Base-by-base conservation (phyloP, 37 sponge, comb jelly and placozoan genomes). In the Ephydatia muelleri region DNA sequence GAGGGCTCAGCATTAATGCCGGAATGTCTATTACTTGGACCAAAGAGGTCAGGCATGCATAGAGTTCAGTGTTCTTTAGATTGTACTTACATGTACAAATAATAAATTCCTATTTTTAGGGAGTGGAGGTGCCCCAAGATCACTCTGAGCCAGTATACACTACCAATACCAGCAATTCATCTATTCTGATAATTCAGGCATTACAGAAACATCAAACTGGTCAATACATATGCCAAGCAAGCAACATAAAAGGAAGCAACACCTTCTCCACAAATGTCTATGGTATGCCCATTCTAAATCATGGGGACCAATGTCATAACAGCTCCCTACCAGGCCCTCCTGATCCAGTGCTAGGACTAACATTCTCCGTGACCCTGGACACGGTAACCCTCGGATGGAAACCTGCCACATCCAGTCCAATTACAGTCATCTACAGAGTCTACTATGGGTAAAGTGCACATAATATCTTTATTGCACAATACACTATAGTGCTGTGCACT, bases 151-250 rank as follows among this genome's bases (percentile, higher is more conserved):
- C 57, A 19, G 57, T 57, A 1, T 57, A 57, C 19, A 14, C 19
- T 19, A 11, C 16, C 14, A 57, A 57, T 21, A 57, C 57, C 19
- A 16, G 19, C 12, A 16, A 57, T 57, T 57, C 57, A 11, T 4
- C 57, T 16, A 57, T 16, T 11, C 16, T 57, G 57, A 57, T 57
- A 11, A 1, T 57, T 11, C 6, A 57, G 16, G 1, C 12, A 1
- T 57, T 57, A 1, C 57, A 57, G 16, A 57, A 21, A 4, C 9
- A 57, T 14, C 57, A 57, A 21, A 16, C 57, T 16, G 85, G 85
- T 37, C 12, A 22, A 8, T 84, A 84, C 85, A 84, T 48, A 23
- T 84, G 85, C 47, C 36, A 30, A 21, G 85, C 70, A 31, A 66
- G 36, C 29, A 84, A 77, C 49, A 33, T n/a, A 6, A 38, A 68